These are phyloP conservation scores for Malacoraja senta DNA, from an alignment of 2,797 vertebrate species.

Conservation along the genomic window DNA sequence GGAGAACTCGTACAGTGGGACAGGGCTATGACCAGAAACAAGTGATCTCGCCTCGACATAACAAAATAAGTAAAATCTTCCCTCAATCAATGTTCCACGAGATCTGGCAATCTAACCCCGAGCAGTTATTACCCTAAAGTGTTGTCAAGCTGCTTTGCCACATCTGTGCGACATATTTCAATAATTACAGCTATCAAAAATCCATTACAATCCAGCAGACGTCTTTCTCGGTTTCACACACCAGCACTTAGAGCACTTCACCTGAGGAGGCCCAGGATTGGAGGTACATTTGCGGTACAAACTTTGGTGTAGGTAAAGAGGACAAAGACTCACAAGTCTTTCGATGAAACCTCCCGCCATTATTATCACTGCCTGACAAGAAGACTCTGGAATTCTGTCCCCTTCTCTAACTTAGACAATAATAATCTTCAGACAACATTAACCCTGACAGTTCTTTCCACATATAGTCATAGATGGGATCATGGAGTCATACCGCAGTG, in stretches of 20 bases:
- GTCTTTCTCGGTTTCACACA: background rate
- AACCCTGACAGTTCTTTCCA: no score
- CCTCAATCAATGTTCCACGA: background rate
- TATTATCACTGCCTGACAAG: background rate
- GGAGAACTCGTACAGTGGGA: no score
- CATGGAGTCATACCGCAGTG: no score
- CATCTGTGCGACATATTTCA: conserved; percentile 20
- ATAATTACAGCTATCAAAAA: conserved; percentile 30
- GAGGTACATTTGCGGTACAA: background rate
- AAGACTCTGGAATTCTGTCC: background rate
- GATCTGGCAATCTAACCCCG: background rate
- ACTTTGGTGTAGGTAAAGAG: background rate
- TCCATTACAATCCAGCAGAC: conserved; percentile 5
- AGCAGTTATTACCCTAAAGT: conserved; percentile 20
- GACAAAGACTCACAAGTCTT: background rate
- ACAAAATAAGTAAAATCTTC: background rate
- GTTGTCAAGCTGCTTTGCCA: background rate
- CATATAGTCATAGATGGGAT: no score
- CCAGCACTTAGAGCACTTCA: background rate
- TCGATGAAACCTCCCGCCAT: background rate
- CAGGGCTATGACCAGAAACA: background rate
- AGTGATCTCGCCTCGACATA: background rate
- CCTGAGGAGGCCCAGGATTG: background rate
- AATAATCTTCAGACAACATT: background rate
- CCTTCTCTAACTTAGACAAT: background rate